Conservation (phyloP, 1,140 invertebrate genomes). For the Drosophila kepulauana region DNA sequence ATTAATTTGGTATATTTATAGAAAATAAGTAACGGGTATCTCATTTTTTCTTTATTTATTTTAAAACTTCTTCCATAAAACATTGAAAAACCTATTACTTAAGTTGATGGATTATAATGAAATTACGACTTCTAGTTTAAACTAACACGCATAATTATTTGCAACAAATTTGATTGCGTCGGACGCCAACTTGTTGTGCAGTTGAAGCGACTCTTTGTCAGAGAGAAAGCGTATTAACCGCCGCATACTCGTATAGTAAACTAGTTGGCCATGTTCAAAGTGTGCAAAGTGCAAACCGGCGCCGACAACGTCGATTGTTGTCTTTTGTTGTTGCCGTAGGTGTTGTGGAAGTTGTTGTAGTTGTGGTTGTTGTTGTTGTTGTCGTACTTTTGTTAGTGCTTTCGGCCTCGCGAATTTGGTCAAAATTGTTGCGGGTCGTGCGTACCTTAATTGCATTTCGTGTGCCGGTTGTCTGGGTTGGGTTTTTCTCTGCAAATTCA, state of each 20-base stretch:
- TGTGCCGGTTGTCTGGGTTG: constrained; percentile 37
- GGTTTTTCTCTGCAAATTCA: constrained; percentile 6
- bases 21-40: too few species aligned
- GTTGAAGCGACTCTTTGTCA: neutral
- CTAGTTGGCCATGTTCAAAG: constrained; percentile 57
- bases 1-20: too few species aligned
- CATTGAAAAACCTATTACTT: too few species aligned
- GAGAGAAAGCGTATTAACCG: constrained; percentile 15
- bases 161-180: too few species aligned
- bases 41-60: too few species aligned
- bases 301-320: constrained; percentile 22
- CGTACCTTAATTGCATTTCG: constrained; percentile 68
- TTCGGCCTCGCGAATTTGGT: constrained; percentile 57
- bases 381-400: constrained; percentile 10
- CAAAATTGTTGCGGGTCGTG: constrained; percentile 60
- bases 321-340: constrained; percentile 10
- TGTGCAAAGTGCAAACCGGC: constrained; percentile 33
- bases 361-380: constrained; percentile 11
- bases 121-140: too few species aligned
- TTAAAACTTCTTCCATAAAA: too few species aligned
- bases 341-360: constrained; percentile 2
- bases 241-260: constrained; percentile 22
- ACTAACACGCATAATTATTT: too few species aligned
- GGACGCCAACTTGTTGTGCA: too few species aligned
- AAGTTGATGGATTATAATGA: too few species aligned